These are phyloP conservation scores for Pemphigus obesinymphae DNA, from an alignment of 1,140 invertebrate species.

Conservation along the genomic window DNA sequence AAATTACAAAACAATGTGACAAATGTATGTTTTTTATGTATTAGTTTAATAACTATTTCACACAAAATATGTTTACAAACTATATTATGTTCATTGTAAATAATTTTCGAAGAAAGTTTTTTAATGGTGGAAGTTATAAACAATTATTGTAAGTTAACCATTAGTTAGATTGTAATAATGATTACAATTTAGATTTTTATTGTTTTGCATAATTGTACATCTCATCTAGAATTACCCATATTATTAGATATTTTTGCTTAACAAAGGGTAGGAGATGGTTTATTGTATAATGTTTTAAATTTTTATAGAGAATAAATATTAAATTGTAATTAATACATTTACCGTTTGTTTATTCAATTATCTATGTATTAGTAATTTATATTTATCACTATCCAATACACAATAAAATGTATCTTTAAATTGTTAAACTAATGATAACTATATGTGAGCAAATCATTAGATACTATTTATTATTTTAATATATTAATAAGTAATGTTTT, in stretches of 20 bases:
- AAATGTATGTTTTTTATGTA: too few relatives aligned
- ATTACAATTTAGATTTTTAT: not conserved
- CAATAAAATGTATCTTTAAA: not conserved
- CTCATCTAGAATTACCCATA: too few relatives aligned
- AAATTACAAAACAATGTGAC: too few relatives aligned
- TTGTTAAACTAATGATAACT: not conserved
- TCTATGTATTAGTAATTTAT: not conserved
- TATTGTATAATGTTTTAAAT: not conserved
- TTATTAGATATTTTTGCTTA: not conserved
- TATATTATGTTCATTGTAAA: too few relatives aligned
- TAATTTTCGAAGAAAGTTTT: too few relatives aligned
- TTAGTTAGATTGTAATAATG: not conserved
- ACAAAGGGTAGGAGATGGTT: not conserved
- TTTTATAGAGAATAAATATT: too few relatives aligned
- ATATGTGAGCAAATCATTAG: not conserved
- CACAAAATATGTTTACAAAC: too few relatives aligned
- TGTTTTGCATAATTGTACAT: not conserved
- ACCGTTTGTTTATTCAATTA: not conserved
- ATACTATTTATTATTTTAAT: too few relatives aligned
- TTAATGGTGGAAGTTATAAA: too few relatives aligned
- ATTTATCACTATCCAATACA: not conserved
- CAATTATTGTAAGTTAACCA: not conserved
- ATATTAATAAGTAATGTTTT: not conserved
- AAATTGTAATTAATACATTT: not conserved
- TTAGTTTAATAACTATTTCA: too few relatives aligned